A percentile compares a stretch with the other conserved stretches of the same genome.
phyloP scores from a whole-genome alignment of 2,113 vertebrate species.

The Chunga burmeisteri region DNA sequence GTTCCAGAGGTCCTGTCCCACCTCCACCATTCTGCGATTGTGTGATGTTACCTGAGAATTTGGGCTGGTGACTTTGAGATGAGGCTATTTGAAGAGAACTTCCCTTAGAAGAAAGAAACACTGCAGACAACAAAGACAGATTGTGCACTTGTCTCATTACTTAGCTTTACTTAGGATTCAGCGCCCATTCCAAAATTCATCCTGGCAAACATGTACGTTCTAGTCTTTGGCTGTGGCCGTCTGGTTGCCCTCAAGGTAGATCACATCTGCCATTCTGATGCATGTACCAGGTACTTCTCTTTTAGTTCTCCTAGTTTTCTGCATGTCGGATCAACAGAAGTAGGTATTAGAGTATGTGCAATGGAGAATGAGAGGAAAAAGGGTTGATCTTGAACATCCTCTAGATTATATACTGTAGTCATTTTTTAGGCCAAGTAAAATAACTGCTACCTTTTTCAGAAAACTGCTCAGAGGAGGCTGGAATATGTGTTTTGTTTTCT shows the following conservation, averaged over 20 bases:
- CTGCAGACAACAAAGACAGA: not conserved
- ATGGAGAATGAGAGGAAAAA: not conserved
- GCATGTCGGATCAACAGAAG: not conserved
- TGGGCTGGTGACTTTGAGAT: not conserved
- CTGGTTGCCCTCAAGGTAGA: constrained; percentile 49
- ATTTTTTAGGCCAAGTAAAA: not conserved
- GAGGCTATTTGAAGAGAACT: not conserved
- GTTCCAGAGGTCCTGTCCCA: not conserved
- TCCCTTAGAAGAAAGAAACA: not conserved
- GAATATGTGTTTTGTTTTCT: not conserved
- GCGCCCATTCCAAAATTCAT: not conserved
- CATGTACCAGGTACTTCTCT: not conserved
- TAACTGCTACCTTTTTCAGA: not conserved
- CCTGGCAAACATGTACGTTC: not conserved
- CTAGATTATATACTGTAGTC: not conserved
- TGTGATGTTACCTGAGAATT: not conserved
- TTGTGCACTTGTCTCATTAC: not conserved
- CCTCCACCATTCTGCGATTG: not conserved
- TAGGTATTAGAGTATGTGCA: not conserved
- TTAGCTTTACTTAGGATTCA: not conserved
- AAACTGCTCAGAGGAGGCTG: not conserved
- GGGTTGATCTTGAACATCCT: not conserved
- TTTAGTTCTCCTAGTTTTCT: not conserved
- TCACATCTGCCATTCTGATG: constrained; percentile 10
- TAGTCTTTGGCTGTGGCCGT: not conserved